Percentiles rank a stretch among this genome's conserved stretches.
Evolutionary conservation across 2,797 vertebrate species (phyloP).

Genomic region (Pangasius larnaudii): DNA sequence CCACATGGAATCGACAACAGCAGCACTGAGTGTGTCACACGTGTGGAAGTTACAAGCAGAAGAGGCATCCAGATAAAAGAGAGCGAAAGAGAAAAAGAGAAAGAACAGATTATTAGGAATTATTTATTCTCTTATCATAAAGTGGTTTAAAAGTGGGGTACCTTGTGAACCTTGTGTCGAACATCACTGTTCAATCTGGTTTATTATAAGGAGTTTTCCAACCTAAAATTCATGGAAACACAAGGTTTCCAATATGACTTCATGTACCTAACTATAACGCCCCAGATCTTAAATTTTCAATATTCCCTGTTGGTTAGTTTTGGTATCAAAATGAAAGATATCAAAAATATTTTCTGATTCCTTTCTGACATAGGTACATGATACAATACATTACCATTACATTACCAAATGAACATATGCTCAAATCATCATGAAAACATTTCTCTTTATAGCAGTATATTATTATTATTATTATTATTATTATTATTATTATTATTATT

Average conservation of each 20-base stretch:
- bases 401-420: too few species aligned
- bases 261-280: neutral
- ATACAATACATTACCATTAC: neutral
- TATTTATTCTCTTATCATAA: neutral
- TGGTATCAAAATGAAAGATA: neutral
- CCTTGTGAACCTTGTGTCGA: neutral
- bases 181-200: neutral
- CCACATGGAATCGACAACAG: neutral
- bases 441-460: neutral
- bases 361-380: neutral
- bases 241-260: neutral
- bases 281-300: neutral
- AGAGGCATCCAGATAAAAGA: neutral
- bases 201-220: neutral
- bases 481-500: too few species aligned
- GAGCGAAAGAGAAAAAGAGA: neutral
- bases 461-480: neutral
- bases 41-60: neutral
- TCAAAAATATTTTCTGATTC: neutral
- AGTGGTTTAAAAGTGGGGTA: neutral
- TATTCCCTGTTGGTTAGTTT: neutral
- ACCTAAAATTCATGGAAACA: neutral
- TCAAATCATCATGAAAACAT: too few species aligned
- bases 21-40: neutral
- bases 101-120: neutral